phyloP scores from a whole-genome alignment of 2,888 invertebrate genomes.

The Scaptomyza polygonia region DNA sequence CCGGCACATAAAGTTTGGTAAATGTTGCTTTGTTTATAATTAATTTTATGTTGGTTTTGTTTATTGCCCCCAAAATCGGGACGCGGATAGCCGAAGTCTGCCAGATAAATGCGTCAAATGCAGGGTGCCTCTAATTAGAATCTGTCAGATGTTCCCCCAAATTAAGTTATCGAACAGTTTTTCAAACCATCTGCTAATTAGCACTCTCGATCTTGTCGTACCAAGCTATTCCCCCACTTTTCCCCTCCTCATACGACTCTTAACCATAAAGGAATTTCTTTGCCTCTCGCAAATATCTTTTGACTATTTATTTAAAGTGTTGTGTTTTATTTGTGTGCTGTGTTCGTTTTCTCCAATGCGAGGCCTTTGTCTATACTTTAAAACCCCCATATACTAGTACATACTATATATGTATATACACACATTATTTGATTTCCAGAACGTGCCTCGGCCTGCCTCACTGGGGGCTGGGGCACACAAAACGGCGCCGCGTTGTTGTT shows the following conservation, averaged over 20 bases:
- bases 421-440: conserved; percentile 75
- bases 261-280: conserved; percentile 34
- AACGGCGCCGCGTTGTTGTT: conserved; percentile 55
- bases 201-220: conserved; percentile 68
- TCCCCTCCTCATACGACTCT: conserved; percentile 6
- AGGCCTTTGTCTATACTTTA: conserved; percentile 47
- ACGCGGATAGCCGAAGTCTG: not conserved
- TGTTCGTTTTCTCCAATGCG: conserved; percentile 18
- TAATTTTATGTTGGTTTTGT: conserved; percentile 57
- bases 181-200: conserved; percentile 62
- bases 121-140: conserved; percentile 25
- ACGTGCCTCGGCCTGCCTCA: conserved; percentile 75
- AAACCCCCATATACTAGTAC: conserved; percentile 21
- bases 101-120: conserved; percentile 45
- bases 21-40: conserved; percentile 74
- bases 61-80: conserved; percentile 34
- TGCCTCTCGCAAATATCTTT: conserved; percentile 38
- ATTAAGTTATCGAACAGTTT: conserved; percentile 50
- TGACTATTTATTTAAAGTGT: conserved; percentile 44
- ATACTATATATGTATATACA: conserved; percentile 6
- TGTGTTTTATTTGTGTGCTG: conserved; percentile 43
- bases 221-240: conserved; percentile 17
- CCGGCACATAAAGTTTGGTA: conserved; percentile 53
- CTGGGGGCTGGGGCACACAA: conserved; percentile 36
- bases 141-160: conserved; percentile 30